These are phyloP conservation scores for Eonycteris spelaea DNA, from an alignment of 2,113 vertebrate species.

Conservation along the genomic window DNA sequence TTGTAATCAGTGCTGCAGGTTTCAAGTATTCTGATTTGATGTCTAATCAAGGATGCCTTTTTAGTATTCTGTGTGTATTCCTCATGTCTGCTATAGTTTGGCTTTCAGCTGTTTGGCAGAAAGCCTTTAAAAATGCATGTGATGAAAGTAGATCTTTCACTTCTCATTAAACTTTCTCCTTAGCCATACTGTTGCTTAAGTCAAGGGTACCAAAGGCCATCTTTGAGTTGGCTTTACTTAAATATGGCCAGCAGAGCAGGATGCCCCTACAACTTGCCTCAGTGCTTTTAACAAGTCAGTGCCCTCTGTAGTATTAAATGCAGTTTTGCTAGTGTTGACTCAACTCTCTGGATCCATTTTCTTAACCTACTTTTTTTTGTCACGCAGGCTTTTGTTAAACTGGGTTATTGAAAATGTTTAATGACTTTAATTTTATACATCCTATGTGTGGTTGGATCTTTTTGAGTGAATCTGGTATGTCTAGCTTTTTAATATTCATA, in stretches of 20 bases:
- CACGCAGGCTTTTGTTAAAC: conserved; percentile 19
- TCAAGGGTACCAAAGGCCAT: neutral
- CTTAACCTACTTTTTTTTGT: conserved; percentile 3
- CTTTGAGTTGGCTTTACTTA: conserved; percentile 24
- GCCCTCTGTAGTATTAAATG: conserved; percentile 27
- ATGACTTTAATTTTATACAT: conserved; percentile 55
- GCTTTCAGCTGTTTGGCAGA: conserved; percentile 9
- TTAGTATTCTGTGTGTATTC: neutral
- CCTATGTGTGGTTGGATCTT: conserved; percentile 31
- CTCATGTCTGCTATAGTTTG: neutral
- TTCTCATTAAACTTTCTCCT: conserved; percentile 37
- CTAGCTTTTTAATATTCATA: conserved; percentile 71
- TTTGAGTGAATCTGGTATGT: conserved; percentile 61
- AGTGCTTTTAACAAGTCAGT: neutral
- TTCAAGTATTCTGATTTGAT: neutral
- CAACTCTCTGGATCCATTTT: conserved; percentile 1
- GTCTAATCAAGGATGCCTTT: neutral
- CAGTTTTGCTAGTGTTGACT: neutral
- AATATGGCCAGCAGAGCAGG: neutral
- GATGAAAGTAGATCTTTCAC: conserved; percentile 51
- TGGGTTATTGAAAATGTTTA: conserved; percentile 46
- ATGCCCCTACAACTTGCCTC: neutral
- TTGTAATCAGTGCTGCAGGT: neutral
- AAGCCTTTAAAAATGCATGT: conserved; percentile 50
- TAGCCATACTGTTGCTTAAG: neutral